phyloP scores from a whole-genome alignment of 2,113 vertebrate species.

The Cynopterus brachyotis region DNA sequence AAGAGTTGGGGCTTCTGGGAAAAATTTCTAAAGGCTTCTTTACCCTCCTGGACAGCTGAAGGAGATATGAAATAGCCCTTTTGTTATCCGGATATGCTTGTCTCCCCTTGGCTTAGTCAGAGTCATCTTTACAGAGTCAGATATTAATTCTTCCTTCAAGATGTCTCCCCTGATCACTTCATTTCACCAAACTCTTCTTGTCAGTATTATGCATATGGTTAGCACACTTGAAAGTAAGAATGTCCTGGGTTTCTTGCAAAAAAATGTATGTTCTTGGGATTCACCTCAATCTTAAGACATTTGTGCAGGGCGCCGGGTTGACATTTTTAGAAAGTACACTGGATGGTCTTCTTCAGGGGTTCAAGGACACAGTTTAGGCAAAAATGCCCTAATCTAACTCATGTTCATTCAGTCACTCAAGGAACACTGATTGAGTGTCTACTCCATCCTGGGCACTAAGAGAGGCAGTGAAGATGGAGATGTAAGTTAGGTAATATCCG shows the following conservation, averaged over 20 bases:
- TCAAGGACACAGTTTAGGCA: background rate
- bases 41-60: background rate
- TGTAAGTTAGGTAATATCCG: background rate
- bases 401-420: background rate
- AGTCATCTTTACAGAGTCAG: background rate
- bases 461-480: background rate
- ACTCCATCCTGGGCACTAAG: background rate
- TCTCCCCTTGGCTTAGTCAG: background rate
- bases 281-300: background rate
- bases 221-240: background rate
- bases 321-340: background rate
- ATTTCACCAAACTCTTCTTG: background rate
- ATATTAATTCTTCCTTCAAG: background rate
- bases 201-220: background rate
- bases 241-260: background rate
- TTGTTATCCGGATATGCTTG: accelerated
- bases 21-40: background rate
- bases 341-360: background rate
- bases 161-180: background rate
- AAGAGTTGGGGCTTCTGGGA: background rate
- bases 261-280: background rate
- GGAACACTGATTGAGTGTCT: background rate
- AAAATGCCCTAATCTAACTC: background rate
- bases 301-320: background rate
- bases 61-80: background rate